Evolutionary conservation across 1,140 invertebrate species (phyloP).

Genomic region (Bathynomus jamesi): DNA sequence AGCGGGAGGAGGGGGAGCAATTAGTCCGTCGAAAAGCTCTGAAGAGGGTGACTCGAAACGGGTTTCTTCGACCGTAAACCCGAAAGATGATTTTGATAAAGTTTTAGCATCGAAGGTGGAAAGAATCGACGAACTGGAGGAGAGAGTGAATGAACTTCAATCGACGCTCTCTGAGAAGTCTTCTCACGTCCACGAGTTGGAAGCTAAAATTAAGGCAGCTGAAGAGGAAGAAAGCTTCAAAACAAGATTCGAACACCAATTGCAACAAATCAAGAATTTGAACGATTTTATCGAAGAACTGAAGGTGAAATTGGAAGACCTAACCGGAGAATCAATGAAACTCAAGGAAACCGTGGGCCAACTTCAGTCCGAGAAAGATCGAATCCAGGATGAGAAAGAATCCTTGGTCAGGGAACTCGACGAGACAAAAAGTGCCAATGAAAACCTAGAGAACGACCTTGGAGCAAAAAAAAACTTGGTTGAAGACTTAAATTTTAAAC

Average conservation of each 20-base stretch:
- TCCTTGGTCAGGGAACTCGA: slow-evolving; percentile 20
- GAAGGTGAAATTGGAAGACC: slow-evolving; percentile 22
- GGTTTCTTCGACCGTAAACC: slow-evolving; percentile 18
- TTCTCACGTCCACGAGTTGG: slow-evolving; percentile 24
- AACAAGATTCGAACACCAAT: slow-evolving; percentile 21
- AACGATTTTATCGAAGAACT: slow-evolving; percentile 24
- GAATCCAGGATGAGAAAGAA: slow-evolving; percentile 16
- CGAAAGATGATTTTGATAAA: slow-evolving; percentile 26
- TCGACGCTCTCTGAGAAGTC: slow-evolving; percentile 12
- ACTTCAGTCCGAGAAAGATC: slow-evolving; percentile 14
- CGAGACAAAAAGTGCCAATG: slow-evolving; percentile 12
- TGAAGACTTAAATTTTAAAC: slow-evolving; percentile 35
- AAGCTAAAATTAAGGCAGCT: slow-evolving; percentile 9
- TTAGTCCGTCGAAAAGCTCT: neutral
- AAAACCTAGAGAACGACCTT: slow-evolving; percentile 12
- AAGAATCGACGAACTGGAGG: slow-evolving; percentile 20
- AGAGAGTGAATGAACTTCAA: slow-evolving; percentile 27
- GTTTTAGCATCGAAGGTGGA: slow-evolving; percentile 22
- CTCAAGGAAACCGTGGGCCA: slow-evolving; percentile 18
- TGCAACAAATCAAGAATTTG: slow-evolving; percentile 21
- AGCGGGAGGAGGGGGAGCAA: slow-evolving; percentile 17
- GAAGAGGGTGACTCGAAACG: neutral
- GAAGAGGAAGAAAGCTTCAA: neutral
- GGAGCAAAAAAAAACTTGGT: slow-evolving; percentile 38
- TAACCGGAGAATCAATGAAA: slow-evolving; percentile 15